Conservation (phyloP, 2,797 vertebrate species). For the Clarias platycephalus region DNA sequence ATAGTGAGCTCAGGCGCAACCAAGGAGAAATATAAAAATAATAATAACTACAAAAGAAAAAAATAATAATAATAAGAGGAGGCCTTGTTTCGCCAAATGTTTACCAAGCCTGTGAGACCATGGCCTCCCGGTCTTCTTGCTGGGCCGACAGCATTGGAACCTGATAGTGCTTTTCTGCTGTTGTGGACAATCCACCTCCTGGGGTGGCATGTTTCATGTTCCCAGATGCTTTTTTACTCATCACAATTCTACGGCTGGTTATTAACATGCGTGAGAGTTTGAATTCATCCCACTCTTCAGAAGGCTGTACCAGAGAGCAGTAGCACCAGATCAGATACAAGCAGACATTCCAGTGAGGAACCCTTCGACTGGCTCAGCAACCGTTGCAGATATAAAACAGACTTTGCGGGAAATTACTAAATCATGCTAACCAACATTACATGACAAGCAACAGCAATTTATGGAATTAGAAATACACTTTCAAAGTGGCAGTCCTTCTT, state of each 20-base stretch:
- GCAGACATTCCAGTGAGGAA: not conserved
- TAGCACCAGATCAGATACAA: not conserved
- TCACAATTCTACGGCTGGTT: not conserved
- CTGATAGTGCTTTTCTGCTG: not conserved
- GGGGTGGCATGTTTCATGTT: not conserved
- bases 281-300: not conserved
- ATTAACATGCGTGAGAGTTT: not conserved
- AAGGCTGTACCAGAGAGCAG: not conserved
- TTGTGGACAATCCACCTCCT: not conserved
- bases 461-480: not conserved
- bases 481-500: not conserved
- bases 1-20: not conserved
- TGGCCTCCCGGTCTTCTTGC: not conserved
- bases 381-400: not conserved
- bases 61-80: too few species aligned
- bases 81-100: not conserved
- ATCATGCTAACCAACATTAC: not conserved
- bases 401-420: constrained; percentile 10
- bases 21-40: too few species aligned
- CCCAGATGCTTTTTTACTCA: not conserved
- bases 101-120: not conserved
- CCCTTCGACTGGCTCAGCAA: not conserved
- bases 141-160: not conserved
- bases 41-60: too few species aligned
- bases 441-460: not conserved